These are phyloP conservation scores for Microtus oregoni DNA, from an alignment of 2,113 vertebrate species.

Conservation along the genomic window DNA sequence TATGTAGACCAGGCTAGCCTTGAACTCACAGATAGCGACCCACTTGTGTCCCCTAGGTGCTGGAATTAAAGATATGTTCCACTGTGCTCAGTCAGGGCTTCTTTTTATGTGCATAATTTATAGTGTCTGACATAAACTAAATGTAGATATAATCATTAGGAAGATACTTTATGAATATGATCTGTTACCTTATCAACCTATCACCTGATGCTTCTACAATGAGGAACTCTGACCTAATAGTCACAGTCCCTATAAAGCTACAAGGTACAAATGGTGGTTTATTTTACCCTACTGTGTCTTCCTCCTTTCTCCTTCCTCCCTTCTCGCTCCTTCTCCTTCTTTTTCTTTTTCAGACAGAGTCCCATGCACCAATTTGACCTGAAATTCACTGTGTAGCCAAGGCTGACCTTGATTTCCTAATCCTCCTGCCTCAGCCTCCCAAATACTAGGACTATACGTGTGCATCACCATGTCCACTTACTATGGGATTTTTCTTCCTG, in stretches of 20 bases:
- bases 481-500: neutral
- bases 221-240: neutral
- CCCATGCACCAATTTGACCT: neutral
- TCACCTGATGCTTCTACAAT: neutral
- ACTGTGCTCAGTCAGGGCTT: neutral
- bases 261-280: too few relatives aligned
- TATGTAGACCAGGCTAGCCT: neutral
- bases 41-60: neutral
- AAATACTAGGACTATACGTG: neutral
- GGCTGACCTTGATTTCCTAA: neutral
- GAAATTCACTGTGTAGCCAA: neutral
- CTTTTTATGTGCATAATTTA: neutral
- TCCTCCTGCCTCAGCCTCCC: neutral
- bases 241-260: neutral
- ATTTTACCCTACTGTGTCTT: neutral
- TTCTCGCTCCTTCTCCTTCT: accelerated
- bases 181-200: neutral
- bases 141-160: neutral
- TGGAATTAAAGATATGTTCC: neutral
- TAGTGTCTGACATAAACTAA: slow-evolving; percentile 46
- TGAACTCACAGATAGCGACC: neutral
- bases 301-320: too few relatives aligned
- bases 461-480: neutral
- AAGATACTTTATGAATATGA: neutral
- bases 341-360: neutral